These are phyloP conservation scores for Cepaea nemoralis DNA, from an alignment of 1,140 invertebrate genomes.

Conservation along the genomic window DNA sequence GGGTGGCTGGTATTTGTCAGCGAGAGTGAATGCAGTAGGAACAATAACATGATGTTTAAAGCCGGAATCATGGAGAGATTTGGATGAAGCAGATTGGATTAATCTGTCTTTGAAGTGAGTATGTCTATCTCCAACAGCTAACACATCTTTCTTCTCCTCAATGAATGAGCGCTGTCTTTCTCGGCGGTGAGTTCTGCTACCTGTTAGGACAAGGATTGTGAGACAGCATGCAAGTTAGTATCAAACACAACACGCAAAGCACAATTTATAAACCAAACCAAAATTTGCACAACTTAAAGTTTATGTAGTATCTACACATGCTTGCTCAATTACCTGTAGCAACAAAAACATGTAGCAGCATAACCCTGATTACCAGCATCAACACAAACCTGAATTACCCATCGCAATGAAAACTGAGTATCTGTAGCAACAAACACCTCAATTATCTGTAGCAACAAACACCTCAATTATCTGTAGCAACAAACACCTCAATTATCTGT, in stretches of 20 bases:
- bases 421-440: too few species aligned
- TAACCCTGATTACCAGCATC: too few species aligned
- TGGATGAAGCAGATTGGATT: constrained; percentile 42
- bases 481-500: too few species aligned
- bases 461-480: too few species aligned
- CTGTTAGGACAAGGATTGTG: constrained; percentile 31
- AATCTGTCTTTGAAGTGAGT: constrained; percentile 43
- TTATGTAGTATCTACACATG: too few species aligned
- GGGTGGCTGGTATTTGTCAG: neutral
- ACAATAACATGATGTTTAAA: neutral
- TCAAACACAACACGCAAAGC: constrained; percentile 24
- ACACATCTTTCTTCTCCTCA: constrained; percentile 78
- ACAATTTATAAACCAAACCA: neutral
- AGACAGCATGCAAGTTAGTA: constrained; percentile 39
- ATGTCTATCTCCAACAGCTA: constrained; percentile 24
- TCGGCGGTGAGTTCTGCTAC: constrained; percentile 75
- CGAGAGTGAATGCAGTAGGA: constrained; percentile 7
- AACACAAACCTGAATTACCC: too few species aligned
- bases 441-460: too few species aligned
- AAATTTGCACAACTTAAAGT: neutral
- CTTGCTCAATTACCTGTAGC: too few species aligned
- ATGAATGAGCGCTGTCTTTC: constrained; percentile 85
- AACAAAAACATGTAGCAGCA: too few species aligned
- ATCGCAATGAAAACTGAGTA: too few species aligned
- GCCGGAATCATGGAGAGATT: neutral